Base-by-base conservation (phyloP, 30 jellyfish, hydroid and myxozoan genomes). In the Euphysa ruthae region DNA sequence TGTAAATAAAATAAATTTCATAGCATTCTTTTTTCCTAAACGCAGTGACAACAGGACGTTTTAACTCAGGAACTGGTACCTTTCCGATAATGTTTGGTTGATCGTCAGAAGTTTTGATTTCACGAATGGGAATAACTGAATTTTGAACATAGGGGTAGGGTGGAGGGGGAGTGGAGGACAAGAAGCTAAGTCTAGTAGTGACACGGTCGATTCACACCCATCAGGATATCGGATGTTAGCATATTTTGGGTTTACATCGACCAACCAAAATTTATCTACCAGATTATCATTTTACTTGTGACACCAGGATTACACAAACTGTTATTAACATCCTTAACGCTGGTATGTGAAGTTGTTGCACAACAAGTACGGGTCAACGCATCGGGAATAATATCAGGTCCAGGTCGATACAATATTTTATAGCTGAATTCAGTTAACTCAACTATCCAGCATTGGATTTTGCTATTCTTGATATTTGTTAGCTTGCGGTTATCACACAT, bases 361-460 rank as follows among this genome's bases (percentile, higher is more conserved):
- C 89, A 52, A 35, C 25, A 12, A 16, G 31, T 22, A 29, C 88
- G 61, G 12, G 93, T 21, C 20, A 78, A 56, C 35, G 93, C 49
- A 35, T 69, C 93, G 10, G 80, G 87, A 14, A 56, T 61, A 56
- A 62, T 79, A 61, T 79, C 93, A 21, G 18, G 71, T 51, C 92
- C 94, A 24, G 77, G 93, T 1, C 84, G 49, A 33, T 76, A 76
- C 32, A 49, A 58, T 54, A 66, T 76, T 38, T 61, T 55, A 46
- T 65, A 63, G 34, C 85, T 76, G 84, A 64, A 76, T 55, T 46
- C 71, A 25, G 93, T 73, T 13, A 79, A 69, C 68, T 79, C 93
- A 29, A 79, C 22, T 13, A 82, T 63, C 93, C 91, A 79, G 56
- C 55, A 29, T 18, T 42, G 74, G 14, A 79, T 79, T 43, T 79